These are phyloP conservation scores for Chionis minor DNA, from an alignment of 2,113 vertebrate genomes.

Conservation along the genomic window DNA sequence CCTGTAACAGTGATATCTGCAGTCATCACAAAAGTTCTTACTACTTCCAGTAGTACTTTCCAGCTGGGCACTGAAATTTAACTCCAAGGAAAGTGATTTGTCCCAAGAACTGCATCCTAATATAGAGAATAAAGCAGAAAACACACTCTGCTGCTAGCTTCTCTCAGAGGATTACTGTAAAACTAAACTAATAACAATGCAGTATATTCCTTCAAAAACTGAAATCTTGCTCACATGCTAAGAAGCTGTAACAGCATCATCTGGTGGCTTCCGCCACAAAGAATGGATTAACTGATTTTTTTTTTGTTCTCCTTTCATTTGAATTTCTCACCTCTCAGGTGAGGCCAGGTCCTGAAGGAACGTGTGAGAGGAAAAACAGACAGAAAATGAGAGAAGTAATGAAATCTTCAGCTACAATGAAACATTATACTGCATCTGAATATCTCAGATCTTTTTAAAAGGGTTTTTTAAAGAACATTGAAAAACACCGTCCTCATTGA, in stretches of 20 bases:
- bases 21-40: not conserved
- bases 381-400: conserved; percentile 27
- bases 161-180: conserved; percentile 59
- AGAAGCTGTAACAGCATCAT: conserved; percentile 68
- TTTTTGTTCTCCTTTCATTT: conserved; percentile 53
- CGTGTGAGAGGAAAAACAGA: conserved; percentile 17
- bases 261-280: conserved; percentile 63
- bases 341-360: conserved; percentile 44
- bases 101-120: conserved; percentile 24
- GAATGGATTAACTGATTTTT: conserved; percentile 64
- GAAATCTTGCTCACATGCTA: conserved; percentile 60
- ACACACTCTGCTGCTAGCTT: conserved; percentile 23
- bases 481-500: conserved; percentile 8
- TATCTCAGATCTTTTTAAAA: conserved; percentile 53
- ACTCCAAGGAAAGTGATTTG: conserved; percentile 17
- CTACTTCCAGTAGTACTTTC: not conserved
- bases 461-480: conserved; percentile 5
- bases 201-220: conserved; percentile 56
- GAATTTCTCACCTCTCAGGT: conserved; percentile 45
- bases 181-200: conserved; percentile 58
- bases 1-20: not conserved
- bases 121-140: conserved; percentile 36
- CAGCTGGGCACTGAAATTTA: not conserved
- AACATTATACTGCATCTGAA: conserved; percentile 31
- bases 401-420: conserved; percentile 7